Evolutionary conservation across 2,113 vertebrate genomes (phyloP).

Genomic region (Myrmecophaga tridactyla): DNA sequence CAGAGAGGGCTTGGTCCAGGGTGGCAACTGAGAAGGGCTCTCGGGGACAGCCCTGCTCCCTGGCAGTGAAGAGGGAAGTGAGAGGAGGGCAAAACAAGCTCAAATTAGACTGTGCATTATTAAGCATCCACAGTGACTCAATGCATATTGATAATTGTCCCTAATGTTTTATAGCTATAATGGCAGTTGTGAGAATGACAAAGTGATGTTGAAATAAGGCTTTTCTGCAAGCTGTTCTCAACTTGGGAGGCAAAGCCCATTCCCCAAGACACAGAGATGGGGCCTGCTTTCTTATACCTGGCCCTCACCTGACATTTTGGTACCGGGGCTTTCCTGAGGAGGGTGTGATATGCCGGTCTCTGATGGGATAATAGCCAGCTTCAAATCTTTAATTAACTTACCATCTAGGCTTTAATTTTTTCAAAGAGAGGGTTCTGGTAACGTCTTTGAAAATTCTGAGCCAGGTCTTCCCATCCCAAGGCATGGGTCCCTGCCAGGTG

Average conservation of each 20-base stretch:
- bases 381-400: neutral
- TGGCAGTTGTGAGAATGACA: neutral
- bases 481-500: neutral
- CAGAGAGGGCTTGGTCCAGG: neutral
- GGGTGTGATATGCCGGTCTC: neutral
- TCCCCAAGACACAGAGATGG: neutral
- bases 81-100: neutral
- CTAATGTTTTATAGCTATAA: neutral
- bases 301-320: neutral
- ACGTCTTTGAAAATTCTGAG: conserved; percentile 54
- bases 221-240: neutral
- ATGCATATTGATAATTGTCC: neutral
- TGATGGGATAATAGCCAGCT: neutral
- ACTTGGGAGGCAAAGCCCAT: neutral
- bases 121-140: neutral
- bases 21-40: neutral
- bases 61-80: neutral
- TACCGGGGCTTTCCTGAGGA: neutral
- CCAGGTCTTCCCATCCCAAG: neutral
- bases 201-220: neutral
- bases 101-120: neutral
- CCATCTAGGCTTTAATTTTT: conserved; percentile 47
- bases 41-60: neutral
- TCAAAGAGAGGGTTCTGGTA: conserved; percentile 60
- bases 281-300: neutral